Base-by-base conservation (phyloP, 1,140 invertebrate genomes). In the Heliconius himera region DNA sequence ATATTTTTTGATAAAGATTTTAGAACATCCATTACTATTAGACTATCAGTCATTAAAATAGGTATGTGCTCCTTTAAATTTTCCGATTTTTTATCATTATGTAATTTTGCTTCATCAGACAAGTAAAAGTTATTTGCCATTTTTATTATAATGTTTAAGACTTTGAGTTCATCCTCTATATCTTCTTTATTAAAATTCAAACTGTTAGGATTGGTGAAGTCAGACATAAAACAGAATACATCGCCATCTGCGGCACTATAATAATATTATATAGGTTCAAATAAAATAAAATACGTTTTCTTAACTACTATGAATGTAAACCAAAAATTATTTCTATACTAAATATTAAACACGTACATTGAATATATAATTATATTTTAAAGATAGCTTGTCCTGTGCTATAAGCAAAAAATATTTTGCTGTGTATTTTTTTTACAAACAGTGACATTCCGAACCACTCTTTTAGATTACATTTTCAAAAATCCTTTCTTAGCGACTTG, bases 161-260 rank as follows among this genome's bases (percentile, higher is more conserved):
- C 83, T 73, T 92, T 88, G 71, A 92, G 90, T 56, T 87, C 74
- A 38, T 89, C 85, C 38, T 87, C 82, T 26, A 80, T 78, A 70
- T 87, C 81, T 75, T 82, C 77, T 8, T 84, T 78, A n/a, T 81
- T 54, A 46, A 86, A 83, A 70, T 87, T 84, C 22, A 92, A 81
- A 41, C 33, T 74, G 54, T 92, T 92, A 5, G 89, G 91, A 84
- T 93, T 93, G 38, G 80, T 54, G 78, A 94, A 92, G 74, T 90
- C 88, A 22, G 90, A 87, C 74, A 91, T 83, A 73, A 92, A 87
- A 73, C 89, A 91, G 83, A 91, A 91, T 20, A 94, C 84, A 76
- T 93, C 91, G 9, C 86, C 91, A 76, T 94, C 92, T 88, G 83
- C 75, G 86, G 89, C 74, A 60, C 92, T 94, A 77, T 77, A 82